Evolutionary conservation across 1,140 invertebrate genomes (phyloP).

Genomic region (Goniozus legneri): DNA sequence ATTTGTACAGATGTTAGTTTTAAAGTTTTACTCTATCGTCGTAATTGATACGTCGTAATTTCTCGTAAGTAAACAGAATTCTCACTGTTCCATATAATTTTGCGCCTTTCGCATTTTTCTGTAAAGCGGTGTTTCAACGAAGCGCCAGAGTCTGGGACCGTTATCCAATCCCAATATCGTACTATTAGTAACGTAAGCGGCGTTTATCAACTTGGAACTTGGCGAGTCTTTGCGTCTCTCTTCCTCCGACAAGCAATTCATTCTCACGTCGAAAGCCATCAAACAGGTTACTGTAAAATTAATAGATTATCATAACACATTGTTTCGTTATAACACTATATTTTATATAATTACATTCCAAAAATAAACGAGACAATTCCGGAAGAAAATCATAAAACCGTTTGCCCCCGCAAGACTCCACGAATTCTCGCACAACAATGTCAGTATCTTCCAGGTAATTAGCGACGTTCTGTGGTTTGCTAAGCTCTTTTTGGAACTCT

Average conservation of each 20-base stretch:
- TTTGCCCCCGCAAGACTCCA: constrained; percentile 46
- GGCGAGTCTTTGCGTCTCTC: constrained; percentile 61
- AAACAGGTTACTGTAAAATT: constrained; percentile 65
- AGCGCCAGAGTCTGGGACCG: constrained; percentile 68
- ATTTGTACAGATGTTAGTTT: neutral
- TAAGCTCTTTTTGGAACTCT: constrained; percentile 75
- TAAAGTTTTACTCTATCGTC: neutral
- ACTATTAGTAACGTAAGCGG: constrained; percentile 69
- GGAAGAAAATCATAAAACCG: constrained; percentile 63
- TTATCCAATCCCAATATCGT: constrained; percentile 74
- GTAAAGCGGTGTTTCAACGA: constrained; percentile 71
- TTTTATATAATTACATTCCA: constrained; percentile 66
- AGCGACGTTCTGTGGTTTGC: constrained; percentile 66
- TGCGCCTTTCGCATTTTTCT: constrained; percentile 67
- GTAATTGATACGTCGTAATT: neutral
- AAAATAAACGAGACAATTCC: constrained; percentile 69
- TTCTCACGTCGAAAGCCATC: constrained; percentile 64
- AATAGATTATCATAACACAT: neutral
- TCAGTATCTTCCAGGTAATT: constrained; percentile 65
- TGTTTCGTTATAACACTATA: neutral
- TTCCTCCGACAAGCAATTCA: constrained; percentile 62
- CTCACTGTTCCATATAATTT: constrained; percentile 72
- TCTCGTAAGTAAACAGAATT: constrained; percentile 13
- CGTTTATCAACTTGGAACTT: constrained; percentile 66
- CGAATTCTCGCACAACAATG: constrained; percentile 64